Conservation (phyloP, 2,113 vertebrate species). For the Apteryx mantelli region DNA sequence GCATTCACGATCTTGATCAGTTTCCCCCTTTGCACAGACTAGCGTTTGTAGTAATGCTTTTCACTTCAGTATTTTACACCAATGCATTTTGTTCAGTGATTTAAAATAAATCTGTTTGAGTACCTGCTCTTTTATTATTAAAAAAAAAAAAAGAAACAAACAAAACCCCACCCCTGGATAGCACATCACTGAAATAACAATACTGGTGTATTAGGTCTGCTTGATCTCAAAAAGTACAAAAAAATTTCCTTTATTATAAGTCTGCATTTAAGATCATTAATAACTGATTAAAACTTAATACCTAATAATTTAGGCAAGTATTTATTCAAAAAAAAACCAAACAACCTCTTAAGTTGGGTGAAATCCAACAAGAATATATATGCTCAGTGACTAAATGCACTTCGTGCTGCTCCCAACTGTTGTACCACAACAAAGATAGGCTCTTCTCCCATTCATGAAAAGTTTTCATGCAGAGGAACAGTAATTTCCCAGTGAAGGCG, state of each 20-base stretch:
- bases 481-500: slow-evolving; percentile 75
- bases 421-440: slow-evolving; percentile 94
- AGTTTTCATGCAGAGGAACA: slow-evolving; percentile 80
- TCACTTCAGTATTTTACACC: slow-evolving; percentile 70
- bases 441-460: slow-evolving; percentile 77
- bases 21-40: slow-evolving; percentile 61
- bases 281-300: slow-evolving; percentile 76
- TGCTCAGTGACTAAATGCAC: slow-evolving; percentile 83
- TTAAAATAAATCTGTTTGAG: slow-evolving; percentile 76
- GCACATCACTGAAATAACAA: slow-evolving; percentile 77
- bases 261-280: slow-evolving; percentile 74
- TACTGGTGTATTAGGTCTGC: slow-evolving; percentile 78
- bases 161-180: slow-evolving; percentile 36
- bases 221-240: slow-evolving; percentile 72
- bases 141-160: slow-evolving; percentile 10
- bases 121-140: slow-evolving; percentile 68
- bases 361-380: slow-evolving; percentile 87
- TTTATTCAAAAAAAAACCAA: slow-evolving; percentile 73
- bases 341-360: slow-evolving; percentile 87
- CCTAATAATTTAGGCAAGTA: slow-evolving; percentile 86
- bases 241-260: slow-evolving; percentile 68
- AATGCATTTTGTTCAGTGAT: slow-evolving; percentile 77
- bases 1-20: slow-evolving; percentile 68
- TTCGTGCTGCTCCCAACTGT: slow-evolving; percentile 94
- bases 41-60: slow-evolving; percentile 86